Conservation (phyloP, 2,888 invertebrate species). For the Rosalia funebris region DNA sequence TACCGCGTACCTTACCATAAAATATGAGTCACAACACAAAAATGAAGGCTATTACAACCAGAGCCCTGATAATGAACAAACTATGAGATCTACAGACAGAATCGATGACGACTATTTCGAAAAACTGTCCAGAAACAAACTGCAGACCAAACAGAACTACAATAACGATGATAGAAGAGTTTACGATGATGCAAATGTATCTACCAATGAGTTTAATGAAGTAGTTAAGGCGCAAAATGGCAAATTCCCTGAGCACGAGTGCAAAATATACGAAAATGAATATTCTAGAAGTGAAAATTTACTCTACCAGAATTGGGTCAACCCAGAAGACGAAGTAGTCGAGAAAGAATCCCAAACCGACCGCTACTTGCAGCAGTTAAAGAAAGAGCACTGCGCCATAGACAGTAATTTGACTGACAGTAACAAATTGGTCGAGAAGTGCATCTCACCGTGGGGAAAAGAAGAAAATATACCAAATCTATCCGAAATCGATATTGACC, state of each 20-base stretch:
- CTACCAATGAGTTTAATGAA: not conserved
- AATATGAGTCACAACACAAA: conserved; percentile 40
- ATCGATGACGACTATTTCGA: conserved; percentile 33
- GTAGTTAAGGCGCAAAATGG: too few relatives aligned
- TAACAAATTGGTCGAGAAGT: conserved; percentile 46
- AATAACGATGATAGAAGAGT: not conserved
- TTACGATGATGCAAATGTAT: not conserved
- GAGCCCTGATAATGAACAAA: not conserved
- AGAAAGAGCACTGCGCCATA: conserved; percentile 30
- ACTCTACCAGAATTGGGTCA: conserved; percentile 34
- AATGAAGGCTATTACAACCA: not conserved
- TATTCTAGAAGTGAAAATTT: conserved; percentile 3
- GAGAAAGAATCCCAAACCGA: conserved; percentile 48
- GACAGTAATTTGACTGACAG: conserved; percentile 45
- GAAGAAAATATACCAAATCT: conserved; percentile 46
- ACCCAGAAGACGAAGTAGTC: conserved; percentile 25
- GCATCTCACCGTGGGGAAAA: conserved; percentile 37
- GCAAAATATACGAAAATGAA: conserved; percentile 8
- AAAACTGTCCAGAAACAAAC: conserved; percentile 22
- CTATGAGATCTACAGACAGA: not conserved
- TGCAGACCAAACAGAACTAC: not conserved
- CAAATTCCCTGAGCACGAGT: not conserved
- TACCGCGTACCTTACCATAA: conserved; percentile 50
- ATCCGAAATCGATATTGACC: conserved; percentile 51
- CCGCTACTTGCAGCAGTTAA: conserved; percentile 44